phyloP scores from a whole-genome alignment of 2,797 vertebrate genomes.

The Apogon talboti region DNA sequence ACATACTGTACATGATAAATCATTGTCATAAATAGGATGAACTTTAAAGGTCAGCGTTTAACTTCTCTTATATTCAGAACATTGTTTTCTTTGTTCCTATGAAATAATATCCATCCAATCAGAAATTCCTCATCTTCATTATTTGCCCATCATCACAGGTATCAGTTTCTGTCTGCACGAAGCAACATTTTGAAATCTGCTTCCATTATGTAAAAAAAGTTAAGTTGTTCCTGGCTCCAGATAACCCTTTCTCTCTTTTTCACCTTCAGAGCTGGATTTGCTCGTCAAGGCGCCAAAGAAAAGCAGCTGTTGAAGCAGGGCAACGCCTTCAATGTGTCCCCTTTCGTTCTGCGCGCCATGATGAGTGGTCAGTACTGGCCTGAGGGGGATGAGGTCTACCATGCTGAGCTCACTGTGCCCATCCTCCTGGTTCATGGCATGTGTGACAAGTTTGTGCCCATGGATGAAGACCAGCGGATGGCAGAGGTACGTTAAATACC shows the following conservation, averaged over 20 bases:
- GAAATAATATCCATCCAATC: no score
- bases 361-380: conserved; percentile 99
- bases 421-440: conserved; percentile 95
- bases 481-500: conserved; percentile 87
- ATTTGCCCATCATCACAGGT: no score
- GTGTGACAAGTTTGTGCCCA: conserved; percentile 95
- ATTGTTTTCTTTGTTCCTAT: no score
- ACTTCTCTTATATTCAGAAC: no score
- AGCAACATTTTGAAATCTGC: no score
- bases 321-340: conserved; percentile 96
- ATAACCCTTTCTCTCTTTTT: not conserved
- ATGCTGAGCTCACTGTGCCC: conserved; percentile 94
- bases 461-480: conserved; percentile 98
- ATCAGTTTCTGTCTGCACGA: no score
- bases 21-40: no score
- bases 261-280: conserved; percentile 91
- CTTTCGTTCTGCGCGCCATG: conserved; percentile 95
- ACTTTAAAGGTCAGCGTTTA: no score
- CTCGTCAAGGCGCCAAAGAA: conserved; percentile 95
- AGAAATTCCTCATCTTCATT: no score
- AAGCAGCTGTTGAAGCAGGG: conserved; percentile 96
- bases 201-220: no score
- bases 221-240: not conserved
- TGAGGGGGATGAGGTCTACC: conserved; percentile 96
- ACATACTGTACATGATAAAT: no score